phyloP scores from a whole-genome alignment of 92 coral and sea anemone species.

The Hydrozoanthus gracilis region DNA sequence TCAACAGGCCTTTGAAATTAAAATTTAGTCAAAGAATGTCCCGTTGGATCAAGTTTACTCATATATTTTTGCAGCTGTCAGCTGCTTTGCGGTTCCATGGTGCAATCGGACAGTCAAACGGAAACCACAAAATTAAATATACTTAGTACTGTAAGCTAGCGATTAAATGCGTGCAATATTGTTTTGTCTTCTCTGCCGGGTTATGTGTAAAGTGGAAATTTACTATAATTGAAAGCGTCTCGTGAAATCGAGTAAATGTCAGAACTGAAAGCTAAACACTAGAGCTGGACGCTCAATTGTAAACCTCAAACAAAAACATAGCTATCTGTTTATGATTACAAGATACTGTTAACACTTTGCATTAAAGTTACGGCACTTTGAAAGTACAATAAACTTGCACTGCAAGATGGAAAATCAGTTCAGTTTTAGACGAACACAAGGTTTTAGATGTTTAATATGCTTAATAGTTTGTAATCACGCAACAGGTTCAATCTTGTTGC shows the following conservation, averaged over 20 bases:
- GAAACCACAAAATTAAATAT: not conserved
- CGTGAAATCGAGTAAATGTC: not conserved
- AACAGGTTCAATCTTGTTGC: not conserved
- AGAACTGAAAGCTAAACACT: not conserved
- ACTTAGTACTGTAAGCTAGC: not conserved
- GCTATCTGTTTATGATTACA: not conserved
- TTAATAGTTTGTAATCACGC: not conserved
- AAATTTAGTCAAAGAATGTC: not conserved
- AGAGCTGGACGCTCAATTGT: not conserved
- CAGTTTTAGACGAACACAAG: too few relatives aligned
- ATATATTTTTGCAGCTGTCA: not conserved
- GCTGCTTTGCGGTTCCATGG: not conserved
- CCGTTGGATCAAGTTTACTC: not conserved
- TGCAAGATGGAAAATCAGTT: too few relatives aligned
- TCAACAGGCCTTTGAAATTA: not conserved
- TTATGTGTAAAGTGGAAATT: slow-evolving; percentile 13
- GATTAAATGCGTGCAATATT: not conserved
- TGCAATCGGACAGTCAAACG: not conserved
- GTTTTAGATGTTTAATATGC: too few relatives aligned
- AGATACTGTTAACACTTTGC: not conserved
- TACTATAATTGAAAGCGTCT: not conserved
- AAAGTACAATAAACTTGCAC: too few relatives aligned
- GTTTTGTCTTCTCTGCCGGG: not conserved
- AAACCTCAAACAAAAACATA: slow-evolving; percentile 9
- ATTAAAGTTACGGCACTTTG: not conserved